These are phyloP conservation scores for Styela plicata DNA, from an alignment of 23 tunicate species.

Conservation along the genomic window DNA sequence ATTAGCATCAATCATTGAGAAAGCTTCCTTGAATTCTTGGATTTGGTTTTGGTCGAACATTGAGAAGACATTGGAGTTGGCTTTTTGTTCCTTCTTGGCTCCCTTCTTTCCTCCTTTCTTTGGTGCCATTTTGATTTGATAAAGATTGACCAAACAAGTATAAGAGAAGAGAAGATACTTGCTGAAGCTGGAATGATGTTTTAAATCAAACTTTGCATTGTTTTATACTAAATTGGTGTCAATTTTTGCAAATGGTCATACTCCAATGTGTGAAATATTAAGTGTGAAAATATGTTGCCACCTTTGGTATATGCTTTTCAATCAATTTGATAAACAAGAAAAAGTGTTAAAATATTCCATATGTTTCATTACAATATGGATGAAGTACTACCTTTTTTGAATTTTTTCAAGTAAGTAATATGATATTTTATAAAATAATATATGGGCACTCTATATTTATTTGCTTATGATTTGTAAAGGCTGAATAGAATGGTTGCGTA, in stretches of 20 bases:
- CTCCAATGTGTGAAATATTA: background rate
- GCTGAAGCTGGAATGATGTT: background rate
- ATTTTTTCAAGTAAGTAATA: too few relatives aligned
- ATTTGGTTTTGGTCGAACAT: slow-evolving; percentile 96
- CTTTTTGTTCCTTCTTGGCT: slow-evolving; percentile 81
- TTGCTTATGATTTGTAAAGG: too few relatives aligned
- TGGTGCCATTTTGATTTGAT: slow-evolving; percentile 30
- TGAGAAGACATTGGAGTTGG: slow-evolving; percentile 92
- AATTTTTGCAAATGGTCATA: background rate
- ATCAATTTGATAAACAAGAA: too few relatives aligned
- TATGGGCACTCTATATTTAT: too few relatives aligned
- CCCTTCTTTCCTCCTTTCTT: slow-evolving; percentile 55
- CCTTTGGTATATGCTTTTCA: too few relatives aligned
- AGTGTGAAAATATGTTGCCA: background rate
- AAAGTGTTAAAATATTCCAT: background rate
- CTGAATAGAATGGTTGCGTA: too few relatives aligned
- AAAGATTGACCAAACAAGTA: background rate
- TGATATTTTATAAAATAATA: too few relatives aligned
- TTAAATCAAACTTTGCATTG: background rate
- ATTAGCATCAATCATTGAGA: slow-evolving; percentile 86
- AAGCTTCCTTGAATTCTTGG: slow-evolving; percentile 97
- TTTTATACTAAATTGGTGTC: background rate
- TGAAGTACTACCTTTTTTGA: too few relatives aligned
- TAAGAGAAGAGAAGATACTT: too few relatives aligned
- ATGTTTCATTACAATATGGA: too few relatives aligned